Conservation (phyloP, 1,140 invertebrate species). For the Pentalonia nigronervosa region DNA sequence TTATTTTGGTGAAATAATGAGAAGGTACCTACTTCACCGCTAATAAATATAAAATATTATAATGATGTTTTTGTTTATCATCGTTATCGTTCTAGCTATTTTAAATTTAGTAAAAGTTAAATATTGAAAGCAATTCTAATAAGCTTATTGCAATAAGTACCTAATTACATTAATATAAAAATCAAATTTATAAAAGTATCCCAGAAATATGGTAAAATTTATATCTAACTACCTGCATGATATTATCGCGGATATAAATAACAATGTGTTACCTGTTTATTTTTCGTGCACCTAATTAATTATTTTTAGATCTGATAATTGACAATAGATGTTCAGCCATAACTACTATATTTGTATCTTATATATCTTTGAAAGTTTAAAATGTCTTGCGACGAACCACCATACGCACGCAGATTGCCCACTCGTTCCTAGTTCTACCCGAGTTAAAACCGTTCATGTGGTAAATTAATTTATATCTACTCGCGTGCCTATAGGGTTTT, state of each 20-base stretch:
- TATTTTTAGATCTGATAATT: background rate
- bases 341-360: no score
- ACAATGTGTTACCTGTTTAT: background rate
- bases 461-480: slow-evolving; percentile 30
- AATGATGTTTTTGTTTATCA: background rate
- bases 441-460: slow-evolving; percentile 5
- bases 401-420: background rate
- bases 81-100: background rate
- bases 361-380: background rate
- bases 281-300: background rate
- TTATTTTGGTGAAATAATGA: background rate
- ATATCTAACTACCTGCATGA: background rate
- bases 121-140: background rate
- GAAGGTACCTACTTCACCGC: background rate
- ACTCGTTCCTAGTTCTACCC: background rate
- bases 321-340: background rate
- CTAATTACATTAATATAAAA: background rate
- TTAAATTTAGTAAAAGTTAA: slow-evolving; percentile 18
- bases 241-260: background rate
- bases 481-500: background rate
- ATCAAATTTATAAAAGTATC: background rate
- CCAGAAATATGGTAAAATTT: background rate
- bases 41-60: slow-evolving; percentile 1
- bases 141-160: background rate
- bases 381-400: background rate